These are phyloP conservation scores for Eulemur coronatus DNA, from an alignment of 2,797 vertebrate genomes.

Conservation along the genomic window DNA sequence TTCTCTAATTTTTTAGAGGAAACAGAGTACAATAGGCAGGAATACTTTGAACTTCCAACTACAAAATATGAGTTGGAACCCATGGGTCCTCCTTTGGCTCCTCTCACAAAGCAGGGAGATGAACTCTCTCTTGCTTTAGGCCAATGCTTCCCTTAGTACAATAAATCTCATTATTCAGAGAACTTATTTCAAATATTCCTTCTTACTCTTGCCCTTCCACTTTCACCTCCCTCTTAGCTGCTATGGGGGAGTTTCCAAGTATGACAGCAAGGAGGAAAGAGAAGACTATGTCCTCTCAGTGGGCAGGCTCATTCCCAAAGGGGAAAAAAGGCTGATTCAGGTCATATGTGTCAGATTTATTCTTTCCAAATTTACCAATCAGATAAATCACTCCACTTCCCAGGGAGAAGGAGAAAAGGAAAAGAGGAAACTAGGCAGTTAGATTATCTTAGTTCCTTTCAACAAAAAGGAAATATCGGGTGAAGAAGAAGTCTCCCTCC, in stretches of 20 bases:
- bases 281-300: neutral
- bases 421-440: neutral
- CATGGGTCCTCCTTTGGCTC: neutral
- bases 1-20: neutral
- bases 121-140: neutral
- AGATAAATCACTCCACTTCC: neutral
- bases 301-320: neutral
- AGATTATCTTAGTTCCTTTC: neutral
- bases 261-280: neutral
- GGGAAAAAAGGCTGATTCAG: neutral
- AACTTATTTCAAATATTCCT: neutral
- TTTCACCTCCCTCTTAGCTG: neutral
- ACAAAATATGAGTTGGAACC: neutral
- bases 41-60: conserved; percentile 7
- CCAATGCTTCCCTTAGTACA: neutral
- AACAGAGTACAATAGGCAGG: neutral
- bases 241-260: neutral
- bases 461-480: neutral
- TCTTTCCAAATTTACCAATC: neutral
- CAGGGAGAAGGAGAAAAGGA: neutral
- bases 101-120: neutral
- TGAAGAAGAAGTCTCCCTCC: neutral
- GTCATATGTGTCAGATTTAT: neutral
- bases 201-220: neutral
- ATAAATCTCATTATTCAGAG: neutral